Evolutionary conservation across 2,888 invertebrate genomes (phyloP), one percentile per base, ranked within the genome.

Genomic region (Heliconius charithonia): DNA sequence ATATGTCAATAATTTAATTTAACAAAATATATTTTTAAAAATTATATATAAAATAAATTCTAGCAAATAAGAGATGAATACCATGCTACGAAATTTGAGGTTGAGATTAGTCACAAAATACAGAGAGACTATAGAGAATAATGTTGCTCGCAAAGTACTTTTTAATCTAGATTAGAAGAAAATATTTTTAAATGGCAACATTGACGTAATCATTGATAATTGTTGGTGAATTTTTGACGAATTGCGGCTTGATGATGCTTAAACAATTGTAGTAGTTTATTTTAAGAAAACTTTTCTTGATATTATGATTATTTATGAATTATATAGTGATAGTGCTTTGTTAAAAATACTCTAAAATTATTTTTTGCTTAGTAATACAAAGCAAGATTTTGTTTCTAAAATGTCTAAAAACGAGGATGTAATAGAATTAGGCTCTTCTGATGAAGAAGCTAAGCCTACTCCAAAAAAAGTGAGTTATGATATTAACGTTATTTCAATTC

Each of bases 351-450:
- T 29, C 25, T 74, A 45, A 22, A 22, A 45, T 27, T 41, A 63
- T 7, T 41, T 65, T 41, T 65, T 22, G 13, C 9, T 74, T 65
- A 12, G 22, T 25, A 25, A 63, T 41, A 22, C 25, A 32, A 37
- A 32, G 16, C 59, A 72, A 22, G 3, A 13, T 70, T 66, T 63
- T 29, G 4, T n/a, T 76, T 70, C 62, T 78, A 86, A 81, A 75
- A 94, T 93, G 93, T 91, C 90, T 85, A 89, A 69, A 41, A 69
- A 87, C 83, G 89, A 90, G 78, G 94, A 93, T 88, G 92, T 95
- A 78, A 95, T 95, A 81, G 94, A 94, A 86, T 87, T 94, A 83
- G 94, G 90, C 70, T 95, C 95, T 83, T 95, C 95, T 66, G 95
- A 95, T 78, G 95, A 95, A 82, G 95, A 95, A 78, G 82, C 88